Conservation (phyloP, 2,797 vertebrate genomes). For the Silurus aristotelis region DNA sequence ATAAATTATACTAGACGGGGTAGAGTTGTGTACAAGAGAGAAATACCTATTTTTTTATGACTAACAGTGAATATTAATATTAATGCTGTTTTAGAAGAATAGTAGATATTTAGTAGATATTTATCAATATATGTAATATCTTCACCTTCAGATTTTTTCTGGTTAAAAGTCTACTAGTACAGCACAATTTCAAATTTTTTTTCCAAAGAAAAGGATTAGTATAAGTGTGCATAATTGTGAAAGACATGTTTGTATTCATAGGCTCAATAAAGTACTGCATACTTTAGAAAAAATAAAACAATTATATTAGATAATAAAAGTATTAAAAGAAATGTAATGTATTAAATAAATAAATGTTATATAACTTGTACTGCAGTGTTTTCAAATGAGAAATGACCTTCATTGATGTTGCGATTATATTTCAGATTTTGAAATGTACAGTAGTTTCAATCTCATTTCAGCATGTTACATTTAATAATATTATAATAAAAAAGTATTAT, state of each 20-base stretch:
- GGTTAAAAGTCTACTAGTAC: neutral
- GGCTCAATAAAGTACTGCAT: neutral
- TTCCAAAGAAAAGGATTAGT: neutral
- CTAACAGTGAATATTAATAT: neutral
- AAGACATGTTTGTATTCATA: neutral
- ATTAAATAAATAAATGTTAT: neutral
- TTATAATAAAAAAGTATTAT: neutral
- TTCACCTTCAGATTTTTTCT: neutral
- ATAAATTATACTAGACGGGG: neutral
- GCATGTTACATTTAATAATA: neutral
- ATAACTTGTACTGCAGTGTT: neutral
- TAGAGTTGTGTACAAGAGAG: neutral
- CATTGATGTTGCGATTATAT: neutral
- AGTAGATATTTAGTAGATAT: neutral
- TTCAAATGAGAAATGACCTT: conserved; percentile 10
- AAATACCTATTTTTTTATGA: neutral
- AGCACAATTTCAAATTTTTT: neutral
- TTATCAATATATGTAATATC: neutral
- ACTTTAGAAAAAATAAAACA: neutral
- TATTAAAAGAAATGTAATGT: neutral
- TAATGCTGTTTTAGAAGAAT: neutral
- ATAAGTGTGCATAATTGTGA: neutral
- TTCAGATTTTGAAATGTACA: neutral
- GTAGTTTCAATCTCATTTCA: neutral
- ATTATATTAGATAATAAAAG: neutral